Evolutionary conservation across 23 tunicate species (phyloP).

Genomic region (Styela plicata): DNA sequence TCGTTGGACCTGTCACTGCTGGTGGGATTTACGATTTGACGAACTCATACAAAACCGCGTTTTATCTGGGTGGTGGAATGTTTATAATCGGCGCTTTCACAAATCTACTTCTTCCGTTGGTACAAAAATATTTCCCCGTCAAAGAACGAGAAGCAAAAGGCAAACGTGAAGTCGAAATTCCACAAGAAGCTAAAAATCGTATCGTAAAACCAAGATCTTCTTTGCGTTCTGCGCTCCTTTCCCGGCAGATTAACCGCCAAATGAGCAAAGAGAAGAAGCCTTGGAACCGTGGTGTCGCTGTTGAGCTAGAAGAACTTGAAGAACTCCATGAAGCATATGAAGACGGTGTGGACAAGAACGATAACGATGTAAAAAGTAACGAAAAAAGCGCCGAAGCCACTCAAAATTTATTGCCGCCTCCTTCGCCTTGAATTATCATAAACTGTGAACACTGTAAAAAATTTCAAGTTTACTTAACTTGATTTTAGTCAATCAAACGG

Average conservation of each 20-base stretch:
- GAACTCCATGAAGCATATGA: constrained; percentile 49
- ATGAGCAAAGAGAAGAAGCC: constrained; percentile 33
- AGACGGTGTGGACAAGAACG: constrained; percentile 5
- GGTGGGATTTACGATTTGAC: constrained; percentile 80
- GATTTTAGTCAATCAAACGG: too few relatives aligned
- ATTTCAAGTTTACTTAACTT: too few relatives aligned
- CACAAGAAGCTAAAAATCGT: background rate
- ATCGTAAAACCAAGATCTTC: constrained; percentile 63
- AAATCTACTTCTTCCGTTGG: constrained; percentile 45
- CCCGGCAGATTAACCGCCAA: constrained; percentile 49
- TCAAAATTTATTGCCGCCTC: background rate
- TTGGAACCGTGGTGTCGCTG: constrained; percentile 60
- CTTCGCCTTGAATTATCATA: background rate
- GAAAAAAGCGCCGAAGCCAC: too few relatives aligned
- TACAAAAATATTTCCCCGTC: constrained; percentile 14
- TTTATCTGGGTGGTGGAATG: constrained; percentile 62
- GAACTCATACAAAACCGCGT: constrained; percentile 46
- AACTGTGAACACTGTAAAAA: too few relatives aligned
- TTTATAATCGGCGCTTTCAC: constrained; percentile 48
- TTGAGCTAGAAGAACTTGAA: constrained; percentile 52
- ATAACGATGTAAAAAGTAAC: background rate
- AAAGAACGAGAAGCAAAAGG: constrained; percentile 35
- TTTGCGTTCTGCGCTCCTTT: constrained; percentile 41
- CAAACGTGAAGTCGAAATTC: constrained; percentile 13
- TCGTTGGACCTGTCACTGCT: constrained; percentile 64